Evolutionary conservation across 2,797 vertebrate species (phyloP).

Genomic region (Allobates femoralis): DNA sequence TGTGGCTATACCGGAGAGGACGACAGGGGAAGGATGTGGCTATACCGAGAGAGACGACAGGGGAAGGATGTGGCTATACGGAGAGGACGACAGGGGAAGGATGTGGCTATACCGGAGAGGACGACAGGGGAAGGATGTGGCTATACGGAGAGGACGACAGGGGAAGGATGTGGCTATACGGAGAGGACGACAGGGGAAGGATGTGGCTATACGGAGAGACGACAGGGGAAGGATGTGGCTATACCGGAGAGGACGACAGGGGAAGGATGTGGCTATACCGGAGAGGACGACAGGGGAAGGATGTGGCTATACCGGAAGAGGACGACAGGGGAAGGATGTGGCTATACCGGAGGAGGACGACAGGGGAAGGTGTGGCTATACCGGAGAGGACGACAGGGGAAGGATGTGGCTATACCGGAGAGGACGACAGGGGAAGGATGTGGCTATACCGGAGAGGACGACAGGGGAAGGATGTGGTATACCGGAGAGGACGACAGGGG

Average conservation of each 20-base stretch:
- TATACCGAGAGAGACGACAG: too few species aligned
- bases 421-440: neutral
- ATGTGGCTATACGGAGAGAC: too few species aligned
- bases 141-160: too few species aligned
- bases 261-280: neutral
- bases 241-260: neutral
- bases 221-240: neutral
- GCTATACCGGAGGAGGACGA: neutral
- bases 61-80: too few species aligned
- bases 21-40: too few species aligned
- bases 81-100: too few species aligned
- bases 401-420: neutral
- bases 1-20: too few species aligned
- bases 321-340: neutral
- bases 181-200: too few species aligned
- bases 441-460: neutral
- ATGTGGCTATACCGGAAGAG: neutral
- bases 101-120: too few species aligned
- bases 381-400: neutral
- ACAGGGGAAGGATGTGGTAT: neutral
- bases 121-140: too few species aligned
- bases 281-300: neutral
- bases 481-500: neutral
- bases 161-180: too few species aligned
- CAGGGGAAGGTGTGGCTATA: neutral